Evolutionary conservation across 2,113 vertebrate species (phyloP).

Genomic region (Addax nasomaculatus): DNA sequence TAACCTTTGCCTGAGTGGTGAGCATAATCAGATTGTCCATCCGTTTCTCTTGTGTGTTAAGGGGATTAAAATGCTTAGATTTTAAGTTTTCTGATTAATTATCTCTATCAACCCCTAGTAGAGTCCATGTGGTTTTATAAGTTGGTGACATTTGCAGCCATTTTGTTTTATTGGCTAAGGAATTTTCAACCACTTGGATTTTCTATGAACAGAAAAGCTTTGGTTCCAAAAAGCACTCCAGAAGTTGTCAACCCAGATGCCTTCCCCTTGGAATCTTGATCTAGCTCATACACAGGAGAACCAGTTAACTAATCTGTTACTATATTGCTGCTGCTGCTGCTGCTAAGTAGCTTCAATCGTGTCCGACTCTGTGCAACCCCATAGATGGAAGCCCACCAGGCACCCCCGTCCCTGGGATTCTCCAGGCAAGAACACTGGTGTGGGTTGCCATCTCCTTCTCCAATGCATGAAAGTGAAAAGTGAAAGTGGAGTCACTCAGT

Average conservation of each 20-base stretch:
- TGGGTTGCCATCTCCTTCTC: not conserved
- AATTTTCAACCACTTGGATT: not conserved
- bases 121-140: not conserved
- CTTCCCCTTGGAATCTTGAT: not conserved
- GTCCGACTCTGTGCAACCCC: fast-evolving
- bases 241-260: not conserved
- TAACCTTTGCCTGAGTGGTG: not conserved
- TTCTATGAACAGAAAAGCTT: not conserved
- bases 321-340: not conserved
- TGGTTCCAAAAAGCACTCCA: not conserved
- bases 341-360: fast-evolving
- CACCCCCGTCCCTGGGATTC: not conserved
- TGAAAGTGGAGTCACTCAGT: not conserved
- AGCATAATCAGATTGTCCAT: not conserved
- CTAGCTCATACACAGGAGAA: not conserved
- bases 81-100: not conserved
- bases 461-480: not conserved
- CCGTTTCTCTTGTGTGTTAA: not conserved
- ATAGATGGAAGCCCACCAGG: not conserved
- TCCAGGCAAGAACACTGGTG: not conserved
- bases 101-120: not conserved
- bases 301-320: not conserved
- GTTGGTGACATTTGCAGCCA: not conserved
- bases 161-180: not conserved
- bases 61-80: not conserved